Base-by-base conservation (phyloP, 2,113 vertebrate genomes). In the Megatriorchis doriae region DNA sequence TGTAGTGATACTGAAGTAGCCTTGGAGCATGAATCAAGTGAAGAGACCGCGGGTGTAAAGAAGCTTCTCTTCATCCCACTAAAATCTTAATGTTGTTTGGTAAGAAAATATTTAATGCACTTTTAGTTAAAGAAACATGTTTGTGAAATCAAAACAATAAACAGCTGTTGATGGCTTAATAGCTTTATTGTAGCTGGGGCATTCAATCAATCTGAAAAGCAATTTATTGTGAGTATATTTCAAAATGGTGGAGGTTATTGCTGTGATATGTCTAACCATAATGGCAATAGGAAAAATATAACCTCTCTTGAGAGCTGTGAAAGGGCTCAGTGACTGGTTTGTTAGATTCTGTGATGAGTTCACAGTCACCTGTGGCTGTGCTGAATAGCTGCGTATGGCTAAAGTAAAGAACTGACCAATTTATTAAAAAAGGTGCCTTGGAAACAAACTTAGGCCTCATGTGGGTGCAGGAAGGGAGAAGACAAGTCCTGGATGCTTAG, bases 141-240 rank as follows among this genome's bases (percentile, higher is more conserved):
- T 45, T 85, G 42, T 74, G 82, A 91, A 90, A 96, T 95, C 48
- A 94, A 90, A 94, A 59, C 84, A 93, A 93, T 96, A 91, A 96
- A 96, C 62, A 87, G 79, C 70, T 82, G 45, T 47, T 90, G 93
- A 86, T 95, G 42, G 81, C 66, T 96, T 87, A 87, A 95, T 91
- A 93, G 70, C 56, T 65, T 59, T 56, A 95, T 40, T 61, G 40
- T 73, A 86, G 62, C 38, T 82, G 80, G 40, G 71, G 26, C 48
- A 61, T 62, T 85, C 62, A 68, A 19, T 95, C 91, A 89, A 36
- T 82, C 65, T 88, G 84, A 82, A 88, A 93, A 90, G 63, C 87
- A 88, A 63, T 63, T 86, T 86, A 80, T 63, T 83, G 66, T 67
- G 66, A 94, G 52, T 52, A 15, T 91, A 81, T 89, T 95, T 81